phyloP scores from a whole-genome alignment of 92 coral and sea anemone genomes.

The Porites lobata region DNA sequence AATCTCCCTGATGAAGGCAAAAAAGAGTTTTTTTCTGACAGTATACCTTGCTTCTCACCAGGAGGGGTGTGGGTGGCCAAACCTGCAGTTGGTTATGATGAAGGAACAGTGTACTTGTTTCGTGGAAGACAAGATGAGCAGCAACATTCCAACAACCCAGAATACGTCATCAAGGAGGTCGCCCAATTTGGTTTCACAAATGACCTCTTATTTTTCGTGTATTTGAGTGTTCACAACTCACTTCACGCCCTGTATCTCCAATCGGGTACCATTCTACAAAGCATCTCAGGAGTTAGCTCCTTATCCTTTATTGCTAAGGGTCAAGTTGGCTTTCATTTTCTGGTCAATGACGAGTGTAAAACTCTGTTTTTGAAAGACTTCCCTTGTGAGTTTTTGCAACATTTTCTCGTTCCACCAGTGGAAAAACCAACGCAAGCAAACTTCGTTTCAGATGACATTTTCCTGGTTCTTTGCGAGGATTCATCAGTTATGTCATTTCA shows the following conservation, averaged over 20 bases:
- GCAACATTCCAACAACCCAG: neutral
- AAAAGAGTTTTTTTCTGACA: too few relatives aligned
- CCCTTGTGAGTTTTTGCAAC: neutral
- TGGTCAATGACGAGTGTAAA: neutral
- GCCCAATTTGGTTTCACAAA: constrained; percentile 2
- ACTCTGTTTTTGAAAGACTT: neutral
- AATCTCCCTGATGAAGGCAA: too few relatives aligned
- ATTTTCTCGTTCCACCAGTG: neutral
- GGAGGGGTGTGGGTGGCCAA: too few relatives aligned
- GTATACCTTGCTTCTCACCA: too few relatives aligned
- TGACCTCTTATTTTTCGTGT: neutral
- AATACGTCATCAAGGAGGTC: constrained; percentile 2
- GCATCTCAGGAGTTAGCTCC: neutral
- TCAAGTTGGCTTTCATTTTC: neutral
- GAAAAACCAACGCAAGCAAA: neutral
- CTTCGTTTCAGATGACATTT: neutral
- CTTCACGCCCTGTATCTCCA: neutral
- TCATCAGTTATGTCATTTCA: neutral
- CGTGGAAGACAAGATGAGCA: neutral
- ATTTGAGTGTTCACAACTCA: neutral
- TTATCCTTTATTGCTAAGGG: neutral
- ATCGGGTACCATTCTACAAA: neutral
- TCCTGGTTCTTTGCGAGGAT: neutral
- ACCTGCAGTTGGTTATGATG: too few relatives aligned
- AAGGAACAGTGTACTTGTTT: neutral